phyloP scores from a whole-genome alignment of 2,113 vertebrate species.

The Anseranas semipalmata region DNA sequence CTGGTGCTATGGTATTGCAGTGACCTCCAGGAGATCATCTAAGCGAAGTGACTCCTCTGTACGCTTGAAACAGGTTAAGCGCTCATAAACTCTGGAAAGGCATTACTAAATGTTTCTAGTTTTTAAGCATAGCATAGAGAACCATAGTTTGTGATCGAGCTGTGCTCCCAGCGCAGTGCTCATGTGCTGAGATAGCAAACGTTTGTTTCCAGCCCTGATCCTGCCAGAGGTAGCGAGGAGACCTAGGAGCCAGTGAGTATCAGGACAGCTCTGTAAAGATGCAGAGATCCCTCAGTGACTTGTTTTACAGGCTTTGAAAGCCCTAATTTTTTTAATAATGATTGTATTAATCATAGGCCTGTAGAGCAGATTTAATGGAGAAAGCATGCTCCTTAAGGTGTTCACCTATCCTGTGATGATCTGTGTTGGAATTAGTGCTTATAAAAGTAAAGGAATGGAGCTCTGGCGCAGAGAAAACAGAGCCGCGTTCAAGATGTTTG shows the following conservation, averaged over 20 bases:
- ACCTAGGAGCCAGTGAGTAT: background rate
- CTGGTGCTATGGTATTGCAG: background rate
- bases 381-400: background rate
- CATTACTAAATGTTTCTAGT: background rate
- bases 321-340: background rate
- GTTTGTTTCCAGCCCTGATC: background rate
- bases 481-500: background rate
- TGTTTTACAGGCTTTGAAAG: constrained; percentile 32
- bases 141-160: background rate
- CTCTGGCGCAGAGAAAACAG: background rate
- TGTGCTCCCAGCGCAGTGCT: background rate
- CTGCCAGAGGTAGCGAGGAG: background rate
- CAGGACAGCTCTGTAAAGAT: background rate
- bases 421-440: background rate
- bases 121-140: background rate
- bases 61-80: accelerated
- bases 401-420: background rate
- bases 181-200: background rate
- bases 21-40: background rate
- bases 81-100: background rate
- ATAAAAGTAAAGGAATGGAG: background rate
- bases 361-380: background rate
- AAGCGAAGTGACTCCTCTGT: background rate
- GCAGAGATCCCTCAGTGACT: background rate
- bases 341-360: background rate